Evolutionary conservation across 2,113 vertebrate genomes (phyloP).

Genomic region (Carassius auratus): DNA sequence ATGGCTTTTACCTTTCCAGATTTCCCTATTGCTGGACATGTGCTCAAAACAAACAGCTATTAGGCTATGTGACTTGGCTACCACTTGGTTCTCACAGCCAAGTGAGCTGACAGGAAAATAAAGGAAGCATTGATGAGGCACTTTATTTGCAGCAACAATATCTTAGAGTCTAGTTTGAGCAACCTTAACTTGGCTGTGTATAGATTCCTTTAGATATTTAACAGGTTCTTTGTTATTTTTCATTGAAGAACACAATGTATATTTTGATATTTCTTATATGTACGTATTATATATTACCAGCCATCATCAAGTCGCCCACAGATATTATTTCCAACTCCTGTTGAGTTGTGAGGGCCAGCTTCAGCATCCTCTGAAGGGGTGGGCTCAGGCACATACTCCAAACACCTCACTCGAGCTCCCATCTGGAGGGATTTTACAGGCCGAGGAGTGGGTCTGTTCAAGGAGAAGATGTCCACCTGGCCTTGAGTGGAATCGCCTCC

Average conservation of each 20-base stretch:
- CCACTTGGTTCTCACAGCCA: not conserved
- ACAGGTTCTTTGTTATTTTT: not conserved
- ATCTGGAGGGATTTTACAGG: conserved; percentile 87
- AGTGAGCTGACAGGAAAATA: not conserved
- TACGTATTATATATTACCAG: conserved; percentile 73
- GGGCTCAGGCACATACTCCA: conserved; percentile 83
- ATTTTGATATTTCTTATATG: conserved; percentile 56
- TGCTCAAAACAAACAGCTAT: conserved; percentile 10
- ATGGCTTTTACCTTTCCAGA: not conserved
- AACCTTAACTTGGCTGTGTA: not conserved
- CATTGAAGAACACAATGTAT: not conserved
- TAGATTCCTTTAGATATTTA: not conserved
- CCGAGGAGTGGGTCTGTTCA: conserved; percentile 84
- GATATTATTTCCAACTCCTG: conserved; percentile 71
- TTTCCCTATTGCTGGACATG: not conserved
- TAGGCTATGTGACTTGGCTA: conserved; percentile 4
- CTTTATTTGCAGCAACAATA: conserved; percentile 13
- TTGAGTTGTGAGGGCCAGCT: not conserved
- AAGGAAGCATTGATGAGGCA: not conserved
- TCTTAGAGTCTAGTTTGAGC: not conserved
- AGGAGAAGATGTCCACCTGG: conserved; percentile 91
- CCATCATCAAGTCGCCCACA: conserved; percentile 88
- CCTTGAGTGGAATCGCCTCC: conserved; percentile 79
- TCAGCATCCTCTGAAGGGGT: conserved; percentile 61
- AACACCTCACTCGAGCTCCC: conserved; percentile 80